These are phyloP conservation scores for Aphodius sticticus DNA, from an alignment of 2,888 invertebrate genomes.

Conservation along the genomic window DNA sequence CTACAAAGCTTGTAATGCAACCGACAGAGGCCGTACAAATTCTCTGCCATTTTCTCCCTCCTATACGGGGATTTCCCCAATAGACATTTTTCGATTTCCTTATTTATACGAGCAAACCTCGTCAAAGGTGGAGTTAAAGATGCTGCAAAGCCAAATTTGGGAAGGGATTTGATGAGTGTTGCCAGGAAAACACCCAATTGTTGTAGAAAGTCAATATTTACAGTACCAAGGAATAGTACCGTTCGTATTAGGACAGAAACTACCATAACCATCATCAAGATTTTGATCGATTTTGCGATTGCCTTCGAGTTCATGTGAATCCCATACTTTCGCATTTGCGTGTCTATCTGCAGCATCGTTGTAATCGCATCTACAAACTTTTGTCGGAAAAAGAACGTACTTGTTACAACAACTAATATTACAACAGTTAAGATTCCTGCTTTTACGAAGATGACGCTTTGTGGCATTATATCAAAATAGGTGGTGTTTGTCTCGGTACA, in stretches of 20 bases:
- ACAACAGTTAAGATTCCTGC: not conserved
- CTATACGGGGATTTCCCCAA: constrained; percentile 20
- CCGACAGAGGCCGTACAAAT: constrained; percentile 47
- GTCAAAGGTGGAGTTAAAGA: constrained; percentile 44
- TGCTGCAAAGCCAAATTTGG: constrained; percentile 48
- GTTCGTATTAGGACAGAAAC: constrained; percentile 40
- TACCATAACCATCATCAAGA: constrained; percentile 38
- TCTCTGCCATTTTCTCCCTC: constrained; percentile 38
- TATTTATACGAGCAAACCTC: constrained; percentile 47
- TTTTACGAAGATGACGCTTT: constrained; percentile 15
- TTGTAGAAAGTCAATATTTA: constrained; percentile 45
- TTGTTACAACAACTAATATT: constrained; percentile 22
- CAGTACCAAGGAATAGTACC: constrained; percentile 40
- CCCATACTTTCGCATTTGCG: not conserved
- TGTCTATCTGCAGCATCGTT: constrained; percentile 5
- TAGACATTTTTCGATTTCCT: constrained; percentile 37
- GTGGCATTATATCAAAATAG: constrained; percentile 10
- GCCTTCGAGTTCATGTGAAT: not conserved
- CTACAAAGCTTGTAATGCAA: constrained; percentile 49
- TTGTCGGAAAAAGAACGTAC: constrained; percentile 14
- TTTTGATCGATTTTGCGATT: not conserved
- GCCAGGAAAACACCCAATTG: constrained; percentile 43
- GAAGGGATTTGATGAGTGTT: constrained; percentile 47
- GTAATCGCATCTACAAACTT: not conserved
- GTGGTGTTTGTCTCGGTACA: not conserved